Percentiles rank a stretch among this genome's conserved stretches.
phyloP scores from a whole-genome alignment of 2,888 invertebrate species.

The Toxonevra muliebris region DNA sequence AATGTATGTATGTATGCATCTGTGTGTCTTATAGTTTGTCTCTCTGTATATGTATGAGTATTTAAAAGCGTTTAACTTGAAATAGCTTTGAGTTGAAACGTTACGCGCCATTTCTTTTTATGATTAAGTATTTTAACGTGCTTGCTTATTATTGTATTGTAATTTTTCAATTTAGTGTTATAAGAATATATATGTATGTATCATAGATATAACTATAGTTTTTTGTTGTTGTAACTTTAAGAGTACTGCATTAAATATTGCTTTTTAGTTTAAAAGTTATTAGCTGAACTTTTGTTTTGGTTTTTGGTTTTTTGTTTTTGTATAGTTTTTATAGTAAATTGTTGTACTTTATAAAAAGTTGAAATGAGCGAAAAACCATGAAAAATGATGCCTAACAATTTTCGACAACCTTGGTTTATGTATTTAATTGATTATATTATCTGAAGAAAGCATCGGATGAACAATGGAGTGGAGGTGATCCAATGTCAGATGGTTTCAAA shows the following conservation, averaged over 20 bases:
- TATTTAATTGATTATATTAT: background rate
- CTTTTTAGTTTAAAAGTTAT: constrained; percentile 11
- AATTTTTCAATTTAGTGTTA: too few species aligned
- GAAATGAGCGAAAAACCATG: background rate
- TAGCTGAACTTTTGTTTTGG: background rate
- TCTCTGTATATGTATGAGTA: background rate
- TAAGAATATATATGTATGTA: too few species aligned
- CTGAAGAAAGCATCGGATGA: too few species aligned
- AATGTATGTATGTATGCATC: background rate
- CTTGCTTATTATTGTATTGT: too few species aligned
- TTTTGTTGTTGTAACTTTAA: too few species aligned
- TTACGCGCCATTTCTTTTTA: too few species aligned
- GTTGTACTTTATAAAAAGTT: background rate
- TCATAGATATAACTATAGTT: too few species aligned
- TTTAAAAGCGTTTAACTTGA: too few species aligned
- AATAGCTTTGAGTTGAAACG: too few species aligned
- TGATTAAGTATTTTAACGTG: too few species aligned
- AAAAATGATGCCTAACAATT: background rate
- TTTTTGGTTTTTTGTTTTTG: background rate
- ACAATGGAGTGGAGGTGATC: too few species aligned
- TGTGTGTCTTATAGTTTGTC: background rate
- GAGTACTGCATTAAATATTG: constrained; percentile 12
- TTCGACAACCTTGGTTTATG: constrained; percentile 17
- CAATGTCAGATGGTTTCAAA: too few species aligned
- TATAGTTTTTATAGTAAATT: background rate